These are phyloP conservation scores for Varanus salvator DNA, from an alignment of 2,113 vertebrate genomes.

Conservation along the genomic window DNA sequence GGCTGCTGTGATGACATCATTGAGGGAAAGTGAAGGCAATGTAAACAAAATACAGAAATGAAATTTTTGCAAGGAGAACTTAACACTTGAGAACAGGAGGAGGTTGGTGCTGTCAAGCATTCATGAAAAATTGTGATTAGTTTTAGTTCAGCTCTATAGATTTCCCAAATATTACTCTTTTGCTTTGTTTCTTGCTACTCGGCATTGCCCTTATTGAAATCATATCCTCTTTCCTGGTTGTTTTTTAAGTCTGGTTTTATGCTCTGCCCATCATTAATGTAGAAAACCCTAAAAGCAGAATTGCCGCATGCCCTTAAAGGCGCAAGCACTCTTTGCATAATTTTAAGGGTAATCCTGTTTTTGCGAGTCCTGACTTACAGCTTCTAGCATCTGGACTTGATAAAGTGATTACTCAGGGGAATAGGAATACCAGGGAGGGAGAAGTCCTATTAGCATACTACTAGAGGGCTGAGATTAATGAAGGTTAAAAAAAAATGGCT, in stretches of 20 bases:
- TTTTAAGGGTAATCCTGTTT: constrained; percentile 28
- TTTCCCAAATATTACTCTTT: neutral
- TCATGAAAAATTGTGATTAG: neutral
- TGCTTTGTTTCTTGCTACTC: neutral
- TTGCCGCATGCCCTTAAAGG: neutral
- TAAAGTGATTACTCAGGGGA: constrained; percentile 13
- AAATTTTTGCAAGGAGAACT: neutral
- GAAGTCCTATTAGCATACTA: constrained; percentile 4
- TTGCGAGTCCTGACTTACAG: neutral
- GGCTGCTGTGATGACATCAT: neutral
- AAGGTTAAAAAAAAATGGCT: constrained; percentile 46
- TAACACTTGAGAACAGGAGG: neutral
- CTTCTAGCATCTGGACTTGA: constrained; percentile 30
- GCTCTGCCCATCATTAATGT: neutral
- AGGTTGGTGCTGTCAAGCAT: neutral
- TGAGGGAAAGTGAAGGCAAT: neutral
- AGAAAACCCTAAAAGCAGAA: neutral
- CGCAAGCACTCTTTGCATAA: neutral
- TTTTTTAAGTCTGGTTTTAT: neutral
- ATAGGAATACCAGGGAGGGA: constrained; percentile 20
- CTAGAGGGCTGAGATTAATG: constrained; percentile 36
- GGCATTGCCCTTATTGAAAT: neutral
- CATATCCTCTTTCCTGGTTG: neutral
- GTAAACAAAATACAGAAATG: neutral
- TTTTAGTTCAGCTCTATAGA: neutral